phyloP scores from a whole-genome alignment of 2,888 invertebrate species.

The Anorthoa munda region DNA sequence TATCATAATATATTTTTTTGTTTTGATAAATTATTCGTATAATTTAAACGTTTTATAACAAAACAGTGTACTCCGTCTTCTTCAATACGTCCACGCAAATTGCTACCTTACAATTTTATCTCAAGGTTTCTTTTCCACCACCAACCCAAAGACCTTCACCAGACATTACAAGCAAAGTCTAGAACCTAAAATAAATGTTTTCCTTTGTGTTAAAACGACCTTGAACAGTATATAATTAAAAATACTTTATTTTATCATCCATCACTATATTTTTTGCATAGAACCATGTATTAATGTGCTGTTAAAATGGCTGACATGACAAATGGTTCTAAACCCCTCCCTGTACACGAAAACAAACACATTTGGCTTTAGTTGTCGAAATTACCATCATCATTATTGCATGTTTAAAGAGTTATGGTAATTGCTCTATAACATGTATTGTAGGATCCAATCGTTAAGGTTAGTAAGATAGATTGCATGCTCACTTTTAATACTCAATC shows the following conservation, averaged over 20 bases:
- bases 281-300: conserved; percentile 3
- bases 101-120: not conserved
- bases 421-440: conserved; percentile 28
- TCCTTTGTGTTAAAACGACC: conserved; percentile 16
- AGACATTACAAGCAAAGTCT: conserved; percentile 9
- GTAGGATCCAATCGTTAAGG: not conserved
- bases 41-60: conserved; percentile 5
- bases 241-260: conserved; percentile 23
- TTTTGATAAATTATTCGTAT: conserved; percentile 34
- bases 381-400: conserved; percentile 16
- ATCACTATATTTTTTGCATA: conserved; percentile 38
- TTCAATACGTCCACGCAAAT: not conserved
- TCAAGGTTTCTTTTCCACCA: conserved; percentile 1
- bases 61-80: not conserved
- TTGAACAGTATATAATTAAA: conserved; percentile 35
- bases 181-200: conserved; percentile 5
- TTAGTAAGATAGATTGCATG: too few species aligned
- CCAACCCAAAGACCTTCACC: conserved; percentile 6
- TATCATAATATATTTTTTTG: not conserved
- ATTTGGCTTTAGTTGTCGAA: conserved; percentile 4
- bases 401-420: not conserved
- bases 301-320: conserved; percentile 34
- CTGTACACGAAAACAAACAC: conserved; percentile 27
- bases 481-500: too few species aligned
- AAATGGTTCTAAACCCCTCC: conserved; percentile 38